Conservation (phyloP, 2,113 vertebrate genomes). For the Amblyopsis rosae region DNA sequence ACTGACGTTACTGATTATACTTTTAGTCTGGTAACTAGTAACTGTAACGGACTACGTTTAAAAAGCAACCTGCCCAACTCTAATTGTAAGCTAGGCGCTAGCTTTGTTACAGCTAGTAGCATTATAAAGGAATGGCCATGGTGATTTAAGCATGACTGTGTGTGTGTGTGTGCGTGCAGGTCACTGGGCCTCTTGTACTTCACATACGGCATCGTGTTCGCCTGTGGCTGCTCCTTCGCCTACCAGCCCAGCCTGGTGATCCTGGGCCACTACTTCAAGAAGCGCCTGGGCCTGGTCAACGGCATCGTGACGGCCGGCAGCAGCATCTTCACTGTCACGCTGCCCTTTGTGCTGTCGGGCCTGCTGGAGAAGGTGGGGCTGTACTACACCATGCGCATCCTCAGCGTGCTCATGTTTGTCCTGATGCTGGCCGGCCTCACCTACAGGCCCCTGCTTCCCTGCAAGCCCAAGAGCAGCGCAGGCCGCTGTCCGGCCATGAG, state of each 20-base stretch:
- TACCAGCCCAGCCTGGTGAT: conserved; percentile 98
- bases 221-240: conserved; percentile 93
- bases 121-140: background rate
- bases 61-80: too few relatives aligned
- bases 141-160: background rate
- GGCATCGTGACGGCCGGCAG: conserved; percentile 96
- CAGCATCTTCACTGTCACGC: conserved; percentile 88
- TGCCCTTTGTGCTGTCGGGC: conserved; percentile 82
- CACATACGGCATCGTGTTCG: conserved; percentile 94
- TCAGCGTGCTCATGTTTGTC: conserved; percentile 87
- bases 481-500: conserved; percentile 61
- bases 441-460: conserved; percentile 82
- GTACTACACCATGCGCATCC: conserved; percentile 80
- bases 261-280: conserved; percentile 96
- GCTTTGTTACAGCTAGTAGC: too few relatives aligned
- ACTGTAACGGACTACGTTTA: too few relatives aligned
- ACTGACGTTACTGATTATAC: too few relatives aligned
- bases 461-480: conserved; percentile 49
- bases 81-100: too few relatives aligned
- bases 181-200: conserved; percentile 90
- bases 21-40: too few relatives aligned
- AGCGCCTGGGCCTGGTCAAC: conserved; percentile 92
- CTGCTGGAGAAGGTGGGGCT: conserved; percentile 74
- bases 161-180: conserved; percentile 57
- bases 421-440: conserved; percentile 91